phyloP scores from a whole-genome alignment of 2,113 vertebrate genomes.

The Rhynchomys soricoides region DNA sequence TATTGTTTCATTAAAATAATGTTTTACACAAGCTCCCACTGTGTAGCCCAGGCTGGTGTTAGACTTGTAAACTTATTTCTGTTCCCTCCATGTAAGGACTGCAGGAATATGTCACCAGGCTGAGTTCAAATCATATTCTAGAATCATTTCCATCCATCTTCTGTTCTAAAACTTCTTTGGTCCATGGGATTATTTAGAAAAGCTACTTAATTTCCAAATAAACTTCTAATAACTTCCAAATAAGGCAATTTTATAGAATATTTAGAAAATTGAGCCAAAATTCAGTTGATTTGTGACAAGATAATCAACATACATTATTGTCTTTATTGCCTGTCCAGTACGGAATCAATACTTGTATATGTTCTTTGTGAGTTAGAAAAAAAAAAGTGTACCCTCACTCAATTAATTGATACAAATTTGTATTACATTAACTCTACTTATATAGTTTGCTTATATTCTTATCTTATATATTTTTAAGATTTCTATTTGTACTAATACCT shows the following conservation, averaged over 20 bases:
- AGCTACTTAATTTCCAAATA: neutral
- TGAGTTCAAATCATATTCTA: neutral
- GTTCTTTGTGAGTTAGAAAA: neutral
- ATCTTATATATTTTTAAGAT: no score
- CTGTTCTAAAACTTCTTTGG: neutral
- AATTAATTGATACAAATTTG: neutral
- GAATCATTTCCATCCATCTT: neutral
- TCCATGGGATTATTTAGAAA: neutral
- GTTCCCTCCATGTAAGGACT: neutral
- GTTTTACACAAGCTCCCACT: neutral
- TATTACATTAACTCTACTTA: neutral
- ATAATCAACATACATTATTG: neutral
- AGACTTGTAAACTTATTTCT: neutral
- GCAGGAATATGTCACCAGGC: neutral
- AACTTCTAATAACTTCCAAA: neutral
- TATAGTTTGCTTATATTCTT: neutral
- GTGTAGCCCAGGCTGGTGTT: neutral
- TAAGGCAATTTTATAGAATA: neutral
- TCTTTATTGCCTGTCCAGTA: neutral
- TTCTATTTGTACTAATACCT: neutral
- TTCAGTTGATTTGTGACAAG: neutral
- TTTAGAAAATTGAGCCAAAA: neutral
- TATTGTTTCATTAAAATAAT: neutral
- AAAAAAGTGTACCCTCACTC: neutral
- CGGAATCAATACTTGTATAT: neutral